Evolutionary conservation across 2,888 invertebrate genomes (phyloP).

Genomic region (Tuta absoluta): DNA sequence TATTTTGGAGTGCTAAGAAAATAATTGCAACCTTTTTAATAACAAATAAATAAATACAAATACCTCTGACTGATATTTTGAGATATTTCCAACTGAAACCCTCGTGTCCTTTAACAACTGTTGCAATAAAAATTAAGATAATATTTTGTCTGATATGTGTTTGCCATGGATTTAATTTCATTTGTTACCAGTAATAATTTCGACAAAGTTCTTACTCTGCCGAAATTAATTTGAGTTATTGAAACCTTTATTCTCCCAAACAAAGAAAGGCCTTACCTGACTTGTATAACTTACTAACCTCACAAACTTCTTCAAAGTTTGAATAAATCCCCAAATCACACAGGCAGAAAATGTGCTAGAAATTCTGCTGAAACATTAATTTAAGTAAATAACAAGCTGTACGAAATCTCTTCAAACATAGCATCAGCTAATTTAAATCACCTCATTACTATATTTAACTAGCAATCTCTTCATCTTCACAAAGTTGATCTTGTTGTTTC

Average conservation of each 20-base stretch:
- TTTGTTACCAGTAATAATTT: not conserved
- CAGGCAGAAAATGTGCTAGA: not conserved
- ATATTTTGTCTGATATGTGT: no score
- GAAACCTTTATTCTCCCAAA: not conserved
- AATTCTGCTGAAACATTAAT: not conserved
- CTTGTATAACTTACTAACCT: not conserved
- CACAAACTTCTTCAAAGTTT: not conserved
- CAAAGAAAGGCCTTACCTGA: not conserved
- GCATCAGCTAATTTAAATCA: not conserved
- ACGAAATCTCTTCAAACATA: not conserved
- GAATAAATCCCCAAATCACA: not conserved
- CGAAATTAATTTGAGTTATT: not conserved
- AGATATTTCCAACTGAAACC: no score
- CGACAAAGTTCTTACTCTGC: no score
- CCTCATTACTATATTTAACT: not conserved
- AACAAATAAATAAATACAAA: no score
- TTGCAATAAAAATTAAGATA: no score
- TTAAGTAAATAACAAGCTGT: not conserved
- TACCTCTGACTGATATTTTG: no score
- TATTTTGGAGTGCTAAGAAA: no score
- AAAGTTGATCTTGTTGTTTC: not conserved
- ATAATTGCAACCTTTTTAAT: no score
- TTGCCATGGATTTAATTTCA: not conserved
- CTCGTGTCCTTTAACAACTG: no score
- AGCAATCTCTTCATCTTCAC: not conserved